Percentiles rank a stretch among this genome's conserved stretches.
Conservation (phyloP, 2,888 invertebrate genomes). For the Colostygia pectinataria region DNA sequence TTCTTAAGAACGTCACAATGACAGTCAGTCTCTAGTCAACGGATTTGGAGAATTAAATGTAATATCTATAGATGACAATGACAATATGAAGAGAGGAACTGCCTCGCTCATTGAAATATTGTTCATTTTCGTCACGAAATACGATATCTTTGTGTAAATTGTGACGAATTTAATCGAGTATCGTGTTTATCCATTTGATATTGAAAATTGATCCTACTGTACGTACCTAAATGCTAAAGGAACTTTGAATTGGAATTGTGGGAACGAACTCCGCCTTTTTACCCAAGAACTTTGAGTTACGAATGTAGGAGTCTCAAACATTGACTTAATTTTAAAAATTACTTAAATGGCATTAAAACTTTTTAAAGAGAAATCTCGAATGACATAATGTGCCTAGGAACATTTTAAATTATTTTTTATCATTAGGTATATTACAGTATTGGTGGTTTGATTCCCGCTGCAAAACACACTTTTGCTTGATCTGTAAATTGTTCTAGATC, state of each 20-base stretch:
- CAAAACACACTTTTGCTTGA: background rate
- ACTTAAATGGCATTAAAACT: too few relatives aligned
- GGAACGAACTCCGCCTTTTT: background rate
- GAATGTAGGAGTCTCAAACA: too few relatives aligned
- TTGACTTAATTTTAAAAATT: too few relatives aligned
- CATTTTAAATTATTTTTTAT: too few relatives aligned
- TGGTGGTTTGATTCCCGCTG: too few relatives aligned
- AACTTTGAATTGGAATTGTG: background rate
- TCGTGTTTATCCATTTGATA: background rate
- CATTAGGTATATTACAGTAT: too few relatives aligned
- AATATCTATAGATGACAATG: conserved; percentile 30
- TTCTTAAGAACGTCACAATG: conserved; percentile 43
- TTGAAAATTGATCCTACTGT: background rate
- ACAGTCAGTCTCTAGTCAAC: conserved; percentile 6
- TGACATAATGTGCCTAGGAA: too few relatives aligned
- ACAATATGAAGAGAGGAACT: conserved; percentile 35
- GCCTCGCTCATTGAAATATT: conserved; percentile 15
- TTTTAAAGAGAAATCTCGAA: too few relatives aligned
- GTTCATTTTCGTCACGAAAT: conserved; percentile 18
- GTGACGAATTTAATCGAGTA: conserved; percentile 1
- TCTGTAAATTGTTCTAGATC: too few relatives aligned
- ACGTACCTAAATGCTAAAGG: too few relatives aligned
- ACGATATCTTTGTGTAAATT: conserved; percentile 2
- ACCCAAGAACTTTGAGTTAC: too few relatives aligned
- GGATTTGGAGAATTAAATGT: conserved; percentile 40